Evolutionary conservation across 2,888 invertebrate species (phyloP).

Genomic region (Hydraecia micacea): DNA sequence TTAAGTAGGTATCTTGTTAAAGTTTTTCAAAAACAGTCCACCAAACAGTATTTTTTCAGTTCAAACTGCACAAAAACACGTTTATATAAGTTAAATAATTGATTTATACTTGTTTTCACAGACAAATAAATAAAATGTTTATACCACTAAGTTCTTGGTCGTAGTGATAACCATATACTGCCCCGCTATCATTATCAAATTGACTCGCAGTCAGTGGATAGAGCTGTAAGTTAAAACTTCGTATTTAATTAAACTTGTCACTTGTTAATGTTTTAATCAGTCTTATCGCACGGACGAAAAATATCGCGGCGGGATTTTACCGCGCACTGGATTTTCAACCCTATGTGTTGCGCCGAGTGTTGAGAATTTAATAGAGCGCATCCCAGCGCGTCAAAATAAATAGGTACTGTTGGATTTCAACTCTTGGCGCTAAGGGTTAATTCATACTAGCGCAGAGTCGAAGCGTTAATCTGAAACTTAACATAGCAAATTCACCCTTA

Average conservation of each 20-base stretch:
- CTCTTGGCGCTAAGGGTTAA: too few species aligned
- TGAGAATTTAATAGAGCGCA: too few species aligned
- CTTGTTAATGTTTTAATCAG: neutral
- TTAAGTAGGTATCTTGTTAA: too few species aligned
- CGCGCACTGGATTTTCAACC: too few species aligned
- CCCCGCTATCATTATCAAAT: constrained; percentile 43
- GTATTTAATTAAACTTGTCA: neutral
- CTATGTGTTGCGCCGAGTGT: too few species aligned
- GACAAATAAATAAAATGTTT: constrained; percentile 22
- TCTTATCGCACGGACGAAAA: too few species aligned
- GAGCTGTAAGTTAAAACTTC: constrained; percentile 1
- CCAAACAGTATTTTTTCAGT: neutral
- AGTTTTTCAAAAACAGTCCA: neutral
- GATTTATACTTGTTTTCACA: constrained; percentile 5
- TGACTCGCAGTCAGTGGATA: constrained; percentile 16
- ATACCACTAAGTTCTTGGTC: constrained; percentile 34
- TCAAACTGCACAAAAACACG: neutral
- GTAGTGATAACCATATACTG: constrained; percentile 51
- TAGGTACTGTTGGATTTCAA: too few species aligned
- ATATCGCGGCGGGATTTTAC: too few species aligned
- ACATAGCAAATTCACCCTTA: too few species aligned
- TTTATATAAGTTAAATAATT: neutral
- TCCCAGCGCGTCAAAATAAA: too few species aligned
- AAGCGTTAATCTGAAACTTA: too few species aligned
- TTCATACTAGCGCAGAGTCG: too few species aligned